Conservation (phyloP, 2,888 invertebrate genomes). For the Mimumesa dahlbomi region DNA sequence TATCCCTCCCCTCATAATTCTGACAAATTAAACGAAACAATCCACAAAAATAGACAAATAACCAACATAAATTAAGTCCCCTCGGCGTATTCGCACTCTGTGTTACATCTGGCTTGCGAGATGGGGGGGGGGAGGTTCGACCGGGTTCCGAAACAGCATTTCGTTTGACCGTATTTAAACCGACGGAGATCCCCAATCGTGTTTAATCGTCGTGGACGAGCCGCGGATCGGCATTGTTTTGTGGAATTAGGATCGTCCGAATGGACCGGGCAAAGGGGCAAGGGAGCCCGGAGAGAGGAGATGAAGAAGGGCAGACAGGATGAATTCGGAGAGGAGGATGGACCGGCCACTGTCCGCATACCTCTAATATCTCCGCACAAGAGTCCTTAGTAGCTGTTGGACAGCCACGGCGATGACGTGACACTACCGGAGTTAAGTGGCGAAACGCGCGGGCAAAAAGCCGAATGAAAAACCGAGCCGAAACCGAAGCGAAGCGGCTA, state of each 20-base stretch:
- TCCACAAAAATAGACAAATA: no score
- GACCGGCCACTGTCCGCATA: constrained; percentile 65
- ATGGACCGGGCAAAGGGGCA: constrained; percentile 13
- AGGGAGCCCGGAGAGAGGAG: constrained; percentile 7
- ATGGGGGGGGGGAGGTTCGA: no score
- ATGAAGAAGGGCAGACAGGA: constrained; percentile 29
- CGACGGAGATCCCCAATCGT: constrained; percentile 21
- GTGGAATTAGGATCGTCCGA: constrained; percentile 65
- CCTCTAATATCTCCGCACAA: constrained; percentile 69
- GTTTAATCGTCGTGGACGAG: constrained; percentile 42
- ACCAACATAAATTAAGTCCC: no score
- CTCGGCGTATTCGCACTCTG: no score
- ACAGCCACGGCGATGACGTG: constrained; percentile 76
- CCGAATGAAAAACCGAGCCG: constrained; percentile 69
- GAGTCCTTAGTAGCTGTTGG: constrained; percentile 65
- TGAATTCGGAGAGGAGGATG: constrained; percentile 37
- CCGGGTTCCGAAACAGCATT: no score
- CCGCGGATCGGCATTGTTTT: constrained; percentile 63
- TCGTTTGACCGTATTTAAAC: constrained; percentile 43
- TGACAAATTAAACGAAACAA: no score
- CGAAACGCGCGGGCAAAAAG: constrained; percentile 78
- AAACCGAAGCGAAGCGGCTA: constrained; percentile 75
- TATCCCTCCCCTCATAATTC: no score
- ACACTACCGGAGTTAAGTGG: constrained; percentile 79
- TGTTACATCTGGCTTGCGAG: no score